phyloP scores from a whole-genome alignment of 2,113 vertebrate species.

The Burhinus bistriatus region DNA sequence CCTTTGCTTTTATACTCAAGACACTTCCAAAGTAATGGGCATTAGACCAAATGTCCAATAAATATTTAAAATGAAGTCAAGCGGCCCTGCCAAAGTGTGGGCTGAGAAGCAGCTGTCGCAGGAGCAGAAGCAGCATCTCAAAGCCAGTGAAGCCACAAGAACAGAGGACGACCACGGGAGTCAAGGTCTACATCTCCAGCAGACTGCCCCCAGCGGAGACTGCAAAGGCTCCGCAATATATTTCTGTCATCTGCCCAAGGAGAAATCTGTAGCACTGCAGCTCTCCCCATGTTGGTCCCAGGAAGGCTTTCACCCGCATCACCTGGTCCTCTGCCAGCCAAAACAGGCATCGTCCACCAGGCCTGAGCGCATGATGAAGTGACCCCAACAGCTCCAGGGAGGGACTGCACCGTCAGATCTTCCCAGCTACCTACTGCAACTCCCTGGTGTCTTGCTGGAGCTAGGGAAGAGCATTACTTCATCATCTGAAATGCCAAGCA shows the following conservation, averaged over 20 bases:
- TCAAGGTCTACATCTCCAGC: not conserved
- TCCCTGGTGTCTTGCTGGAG: not conserved
- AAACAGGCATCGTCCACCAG: accelerated
- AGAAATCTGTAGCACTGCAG: not conserved
- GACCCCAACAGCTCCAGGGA: not conserved
- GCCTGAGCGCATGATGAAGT: accelerated
- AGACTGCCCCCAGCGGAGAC: not conserved
- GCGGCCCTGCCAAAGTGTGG: not conserved
- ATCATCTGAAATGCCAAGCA: not conserved
- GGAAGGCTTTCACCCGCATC: not conserved
- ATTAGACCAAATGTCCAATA: not conserved
- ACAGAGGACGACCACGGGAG: not conserved
- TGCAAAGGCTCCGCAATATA: not conserved
- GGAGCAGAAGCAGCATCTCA: not conserved
- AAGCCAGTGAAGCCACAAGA: accelerated
- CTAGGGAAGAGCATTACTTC: not conserved
- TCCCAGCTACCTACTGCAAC: not conserved
- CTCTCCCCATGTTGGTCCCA: accelerated
- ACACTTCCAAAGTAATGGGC: not conserved
- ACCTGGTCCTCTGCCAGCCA: not conserved
- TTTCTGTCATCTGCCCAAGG: not conserved
- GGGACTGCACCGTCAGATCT: not conserved
- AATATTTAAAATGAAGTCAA: not conserved
- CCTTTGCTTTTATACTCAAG: not conserved
- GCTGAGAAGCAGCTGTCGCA: not conserved